These are phyloP conservation scores for Periparus ater DNA, from an alignment of 2,797 vertebrate genomes.

Conservation along the genomic window DNA sequence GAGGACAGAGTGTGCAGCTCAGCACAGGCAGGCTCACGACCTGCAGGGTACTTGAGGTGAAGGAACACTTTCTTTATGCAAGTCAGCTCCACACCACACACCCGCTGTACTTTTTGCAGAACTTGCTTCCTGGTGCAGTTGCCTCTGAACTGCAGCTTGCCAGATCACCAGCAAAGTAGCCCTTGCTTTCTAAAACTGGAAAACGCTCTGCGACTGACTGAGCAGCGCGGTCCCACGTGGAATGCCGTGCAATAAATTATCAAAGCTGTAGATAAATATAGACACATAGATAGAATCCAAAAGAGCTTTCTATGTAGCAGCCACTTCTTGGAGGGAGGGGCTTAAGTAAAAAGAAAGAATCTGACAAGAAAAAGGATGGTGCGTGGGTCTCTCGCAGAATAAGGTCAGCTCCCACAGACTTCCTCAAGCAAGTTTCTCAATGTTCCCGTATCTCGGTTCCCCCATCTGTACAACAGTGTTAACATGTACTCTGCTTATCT, in stretches of 20 bases:
- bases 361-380: constrained; percentile 61
- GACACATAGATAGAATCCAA: not conserved
- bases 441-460: constrained; percentile 5
- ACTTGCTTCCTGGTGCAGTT: constrained; percentile 54
- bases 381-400: constrained; percentile 54
- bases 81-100: constrained; percentile 41
- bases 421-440: constrained; percentile 58
- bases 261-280: constrained; percentile 38
- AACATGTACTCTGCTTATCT: constrained; percentile 42
- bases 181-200: constrained; percentile 51
- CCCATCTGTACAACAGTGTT: constrained; percentile 61
- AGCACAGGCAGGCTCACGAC: not conserved
- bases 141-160: constrained; percentile 51
- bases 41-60: constrained; percentile 46
- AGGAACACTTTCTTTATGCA: constrained; percentile 57
- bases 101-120: constrained; percentile 56
- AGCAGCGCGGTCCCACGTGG: not conserved
- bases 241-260: not conserved
- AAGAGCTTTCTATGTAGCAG: constrained; percentile 16
- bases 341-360: constrained; percentile 20
- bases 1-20: constrained; percentile 45
- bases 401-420: constrained; percentile 64
- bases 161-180: constrained; percentile 51
- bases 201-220: constrained; percentile 20
- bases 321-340: not conserved